Evolutionary conservation across 2,888 invertebrate genomes (phyloP), one percentile per base, ranked within the genome.

Genomic region (Chrysina gloriosa): DNA sequence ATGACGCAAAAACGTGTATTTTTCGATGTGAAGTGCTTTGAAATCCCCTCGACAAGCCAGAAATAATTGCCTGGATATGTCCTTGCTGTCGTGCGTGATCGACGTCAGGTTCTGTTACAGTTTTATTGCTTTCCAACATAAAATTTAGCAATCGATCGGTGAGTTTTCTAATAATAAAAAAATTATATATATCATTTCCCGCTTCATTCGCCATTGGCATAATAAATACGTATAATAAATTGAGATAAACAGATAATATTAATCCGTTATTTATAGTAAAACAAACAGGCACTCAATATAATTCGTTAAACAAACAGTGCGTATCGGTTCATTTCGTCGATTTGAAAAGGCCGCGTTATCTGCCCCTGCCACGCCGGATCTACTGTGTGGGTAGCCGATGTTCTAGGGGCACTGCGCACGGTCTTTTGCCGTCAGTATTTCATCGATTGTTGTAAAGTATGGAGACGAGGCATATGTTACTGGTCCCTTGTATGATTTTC

Each of bases 381-480:
- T 29, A 47, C n/a, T 34, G 63, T 34, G 64, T 64, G 50, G 64
- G 64, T 64, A 36, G 64, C 64, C 64, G 64, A 64, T 25, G 36
- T 50, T 48, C 25, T 25, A 52, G 64, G 64, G 52, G 64, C 42
- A 23, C 39, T 64, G 64, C 64, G 64, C 52, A 52, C 23, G 27
- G 11, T 23, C 50, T 3, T 34, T 27, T 16, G 39, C 7, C n/a
- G 16, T 58, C 14, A 58, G 39, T 39, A 9, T 19, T 36, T 23
- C 61, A 72, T 72, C 72, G 71, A 71, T 72, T 70, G 61, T 67
- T 67, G 56, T 23, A 25, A 71, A 72, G 71, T 68, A 82, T 82
- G 81, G 79, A 76, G 75, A 65, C 69, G 68, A 72, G 69, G 75
- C 81, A 81, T 82, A 80, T 82, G 81, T 77, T 81, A 67, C 74